These are phyloP conservation scores for Latheticus oryzae DNA, from an alignment of 2,888 invertebrate species.

Conservation along the genomic window DNA sequence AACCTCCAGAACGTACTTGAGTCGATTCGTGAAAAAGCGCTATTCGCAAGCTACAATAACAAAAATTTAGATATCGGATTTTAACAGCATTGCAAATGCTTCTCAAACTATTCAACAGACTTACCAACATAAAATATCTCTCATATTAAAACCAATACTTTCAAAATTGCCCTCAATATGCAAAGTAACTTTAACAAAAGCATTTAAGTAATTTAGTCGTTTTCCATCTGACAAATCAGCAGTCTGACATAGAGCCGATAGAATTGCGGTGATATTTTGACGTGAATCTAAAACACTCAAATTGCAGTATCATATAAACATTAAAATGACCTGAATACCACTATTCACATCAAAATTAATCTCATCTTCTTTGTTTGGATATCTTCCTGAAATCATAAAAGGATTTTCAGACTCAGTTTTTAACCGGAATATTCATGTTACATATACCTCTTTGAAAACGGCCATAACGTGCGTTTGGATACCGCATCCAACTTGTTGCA, in stretches of 20 bases:
- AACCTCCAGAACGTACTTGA: constrained; percentile 88
- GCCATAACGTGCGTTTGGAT: constrained; percentile 65
- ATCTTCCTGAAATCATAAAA: constrained; percentile 30
- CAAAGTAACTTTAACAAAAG: constrained; percentile 82
- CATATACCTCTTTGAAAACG: constrained; percentile 66
- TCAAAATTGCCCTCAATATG: constrained; percentile 71
- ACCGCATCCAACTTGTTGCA: constrained; percentile 70
- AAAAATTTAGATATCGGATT: not conserved
- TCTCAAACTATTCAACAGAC: too few relatives aligned
- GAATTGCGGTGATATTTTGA: constrained; percentile 75
- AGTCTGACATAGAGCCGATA: constrained; percentile 72
- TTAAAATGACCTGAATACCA: constrained; percentile 61
- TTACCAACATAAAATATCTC: constrained; percentile 87
- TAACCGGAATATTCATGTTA: constrained; percentile 40
- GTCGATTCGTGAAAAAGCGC: constrained; percentile 88
- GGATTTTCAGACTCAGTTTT: not conserved
- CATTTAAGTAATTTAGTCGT: constrained; percentile 88
- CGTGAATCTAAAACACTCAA: constrained; percentile 64
- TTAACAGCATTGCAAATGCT: not conserved
- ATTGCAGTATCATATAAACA: constrained; percentile 8
- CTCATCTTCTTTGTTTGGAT: constrained; percentile 52
- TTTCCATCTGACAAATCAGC: constrained; percentile 77
- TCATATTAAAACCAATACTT: constrained; percentile 78
- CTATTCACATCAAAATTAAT: constrained; percentile 68
- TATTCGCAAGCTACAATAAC: constrained; percentile 80